Percentiles rank a stretch among this genome's conserved stretches.
phyloP scores from a whole-genome alignment of 2,113 vertebrate genomes.

The Sander lucioperca region DNA sequence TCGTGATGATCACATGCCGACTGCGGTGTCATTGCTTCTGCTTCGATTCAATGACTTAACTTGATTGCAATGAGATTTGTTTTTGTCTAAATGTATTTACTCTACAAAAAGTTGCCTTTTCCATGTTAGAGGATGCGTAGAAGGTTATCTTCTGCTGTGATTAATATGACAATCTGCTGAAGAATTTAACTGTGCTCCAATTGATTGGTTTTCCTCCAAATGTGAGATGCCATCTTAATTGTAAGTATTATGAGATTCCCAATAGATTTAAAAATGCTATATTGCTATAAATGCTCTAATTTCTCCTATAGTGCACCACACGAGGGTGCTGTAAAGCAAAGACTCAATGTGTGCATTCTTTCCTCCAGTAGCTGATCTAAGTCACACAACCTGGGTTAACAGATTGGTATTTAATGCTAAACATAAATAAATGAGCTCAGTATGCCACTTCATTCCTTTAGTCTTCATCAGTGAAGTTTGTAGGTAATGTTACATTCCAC shows the following conservation, averaged over 20 bases:
- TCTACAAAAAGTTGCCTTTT: background rate
- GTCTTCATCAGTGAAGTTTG: conserved; percentile 94
- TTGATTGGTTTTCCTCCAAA: background rate
- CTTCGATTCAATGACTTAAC: no score
- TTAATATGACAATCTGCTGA: background rate
- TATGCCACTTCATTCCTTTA: conserved; percentile 91
- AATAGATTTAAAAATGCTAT: background rate
- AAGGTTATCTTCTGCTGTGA: background rate
- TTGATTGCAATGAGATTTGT: background rate
- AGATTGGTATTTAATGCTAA: background rate
- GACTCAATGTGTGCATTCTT: background rate
- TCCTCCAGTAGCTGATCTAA: background rate
- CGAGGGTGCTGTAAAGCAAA: conserved; percentile 50
- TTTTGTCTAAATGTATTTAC: background rate
- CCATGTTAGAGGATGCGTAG: no score
- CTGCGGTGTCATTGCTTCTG: background rate
- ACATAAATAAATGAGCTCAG: conserved; percentile 47
- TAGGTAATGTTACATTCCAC: conserved; percentile 97
- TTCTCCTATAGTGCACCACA: conserved; percentile 33
- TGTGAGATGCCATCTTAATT: background rate
- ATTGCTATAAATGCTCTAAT: background rate
- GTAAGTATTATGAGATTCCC: no score
- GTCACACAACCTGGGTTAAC: background rate
- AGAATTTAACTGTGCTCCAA: background rate
- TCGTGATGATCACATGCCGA: background rate